A percentile compares a stretch with the other conserved stretches of the same genome.
These are phyloP conservation scores for Zeugodacus cucurbitae DNA, from an alignment of 1,140 invertebrate genomes.

Conservation along the genomic window DNA sequence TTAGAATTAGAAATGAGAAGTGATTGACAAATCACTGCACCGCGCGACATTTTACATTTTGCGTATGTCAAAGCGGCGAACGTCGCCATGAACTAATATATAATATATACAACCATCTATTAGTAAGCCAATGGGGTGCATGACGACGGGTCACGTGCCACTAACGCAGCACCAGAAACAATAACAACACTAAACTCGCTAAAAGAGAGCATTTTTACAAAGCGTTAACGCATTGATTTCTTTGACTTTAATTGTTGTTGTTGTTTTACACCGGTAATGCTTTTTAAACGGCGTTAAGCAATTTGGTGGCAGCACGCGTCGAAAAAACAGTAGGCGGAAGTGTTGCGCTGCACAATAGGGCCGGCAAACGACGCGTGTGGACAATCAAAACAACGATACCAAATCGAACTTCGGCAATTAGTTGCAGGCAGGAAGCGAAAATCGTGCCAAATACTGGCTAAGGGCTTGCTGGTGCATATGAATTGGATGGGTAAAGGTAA, in stretches of 20 bases:
- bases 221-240: neutral
- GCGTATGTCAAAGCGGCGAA: neutral
- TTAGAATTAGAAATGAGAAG: neutral
- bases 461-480: neutral
- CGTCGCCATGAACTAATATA: neutral
- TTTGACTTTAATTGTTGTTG: neutral
- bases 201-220: neutral
- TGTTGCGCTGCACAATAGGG: neutral
- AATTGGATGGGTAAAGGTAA: neutral
- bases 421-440: conserved; percentile 9
- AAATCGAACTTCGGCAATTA: conserved; percentile 22
- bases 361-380: neutral
- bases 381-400: neutral
- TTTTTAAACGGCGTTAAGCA: neutral
- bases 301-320: neutral
- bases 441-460: neutral
- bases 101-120: neutral
- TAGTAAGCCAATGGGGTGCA: conserved; percentile 17
- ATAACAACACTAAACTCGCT: neutral
- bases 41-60: neutral
- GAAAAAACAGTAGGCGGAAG: neutral
- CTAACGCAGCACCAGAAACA: neutral
- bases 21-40: neutral
- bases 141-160: neutral
- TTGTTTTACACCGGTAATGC: neutral